A percentile compares a stretch with the other conserved stretches of the same genome.
These are phyloP conservation scores for Hydropotes inermis DNA, from an alignment of 2,113 vertebrate species.

Conservation along the genomic window DNA sequence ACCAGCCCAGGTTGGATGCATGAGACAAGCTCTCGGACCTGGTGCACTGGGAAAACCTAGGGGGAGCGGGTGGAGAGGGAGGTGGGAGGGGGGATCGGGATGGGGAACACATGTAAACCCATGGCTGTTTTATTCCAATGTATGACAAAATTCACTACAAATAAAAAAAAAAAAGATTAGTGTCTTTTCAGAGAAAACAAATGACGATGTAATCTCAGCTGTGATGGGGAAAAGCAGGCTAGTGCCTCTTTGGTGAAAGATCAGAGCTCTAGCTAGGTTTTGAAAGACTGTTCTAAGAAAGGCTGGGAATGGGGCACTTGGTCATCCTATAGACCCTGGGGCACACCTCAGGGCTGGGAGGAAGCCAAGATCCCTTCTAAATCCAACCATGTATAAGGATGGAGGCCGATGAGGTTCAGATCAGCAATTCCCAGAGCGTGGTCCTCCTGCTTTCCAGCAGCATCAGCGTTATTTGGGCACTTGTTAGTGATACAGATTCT, in stretches of 20 bases:
- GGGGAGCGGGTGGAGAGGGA: too few relatives aligned
- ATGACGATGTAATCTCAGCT: background rate
- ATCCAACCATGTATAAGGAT: background rate
- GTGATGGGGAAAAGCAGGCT: background rate
- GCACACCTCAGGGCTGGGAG: background rate
- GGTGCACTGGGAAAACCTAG: too few relatives aligned
- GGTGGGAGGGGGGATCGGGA: too few relatives aligned
- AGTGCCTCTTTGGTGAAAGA: background rate
- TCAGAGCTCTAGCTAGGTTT: background rate
- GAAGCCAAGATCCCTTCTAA: background rate
- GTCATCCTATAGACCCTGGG: background rate
- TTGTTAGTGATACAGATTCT: background rate
- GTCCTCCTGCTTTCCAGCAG: background rate
- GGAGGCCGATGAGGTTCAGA: background rate
- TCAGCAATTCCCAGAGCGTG: background rate
- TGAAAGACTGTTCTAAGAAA: background rate
- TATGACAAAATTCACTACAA: too few relatives aligned
- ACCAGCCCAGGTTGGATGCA: too few relatives aligned
- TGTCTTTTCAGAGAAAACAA: background rate
- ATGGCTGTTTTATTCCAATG: too few relatives aligned
- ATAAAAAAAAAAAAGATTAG: too few relatives aligned
- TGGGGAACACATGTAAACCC: too few relatives aligned
- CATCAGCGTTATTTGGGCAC: accelerated
- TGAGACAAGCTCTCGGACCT: too few relatives aligned
- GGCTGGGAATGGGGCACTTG: background rate